Base-by-base conservation (phyloP, 2,113 vertebrate genomes). In the Cochlearius cochlearius region DNA sequence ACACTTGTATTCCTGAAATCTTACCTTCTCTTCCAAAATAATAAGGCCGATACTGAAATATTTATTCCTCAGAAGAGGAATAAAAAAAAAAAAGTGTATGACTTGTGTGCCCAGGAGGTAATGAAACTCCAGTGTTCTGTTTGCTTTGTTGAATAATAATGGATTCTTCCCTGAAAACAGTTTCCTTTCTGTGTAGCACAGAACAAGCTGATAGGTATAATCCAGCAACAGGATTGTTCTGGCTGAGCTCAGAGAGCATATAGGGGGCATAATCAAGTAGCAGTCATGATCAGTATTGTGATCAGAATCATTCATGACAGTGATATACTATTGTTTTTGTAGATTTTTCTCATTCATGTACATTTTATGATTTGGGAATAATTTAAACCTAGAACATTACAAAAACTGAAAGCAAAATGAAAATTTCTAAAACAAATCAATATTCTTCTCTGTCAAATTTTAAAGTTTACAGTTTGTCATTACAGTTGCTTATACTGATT, bases 251-350 rank as follows among this genome's bases (percentile, higher is more conserved):
- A 53, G 55, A 68, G 19, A 56, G 7, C 11, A 11, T 64, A 27
- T 2, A 49, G 15, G 11, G 6, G 17, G 0, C 15, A 66, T 58
- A 90, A 29, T 52, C 29, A 62, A 45, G 55, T 11, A 75, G 4
- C 17, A 60, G n/a, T 41, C n/a, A 79, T 3, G 5, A 83, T 72
- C 26, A 56, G 8, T 21, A 43, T 41, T 20, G 52, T 15, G 13
- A 23, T 25, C 1, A 0, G 2, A 1, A 55, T 45, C 3, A 47
- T 79, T 88, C 0, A 0, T 64, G 34, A 53, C 32, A 82, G 15
- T 19, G 6, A 34, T 11, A 27, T 6, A 20, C 8, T 34, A 29
- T 39, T 34, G 16, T 23, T 84, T 47, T 59, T 25, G 11, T n/a
- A 76, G 6, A 39, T 73, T 49, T 88, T 64, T 86, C 49, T 76